Conservation (phyloP, 2,113 vertebrate species). For the Okapia johnstoni region DNA sequence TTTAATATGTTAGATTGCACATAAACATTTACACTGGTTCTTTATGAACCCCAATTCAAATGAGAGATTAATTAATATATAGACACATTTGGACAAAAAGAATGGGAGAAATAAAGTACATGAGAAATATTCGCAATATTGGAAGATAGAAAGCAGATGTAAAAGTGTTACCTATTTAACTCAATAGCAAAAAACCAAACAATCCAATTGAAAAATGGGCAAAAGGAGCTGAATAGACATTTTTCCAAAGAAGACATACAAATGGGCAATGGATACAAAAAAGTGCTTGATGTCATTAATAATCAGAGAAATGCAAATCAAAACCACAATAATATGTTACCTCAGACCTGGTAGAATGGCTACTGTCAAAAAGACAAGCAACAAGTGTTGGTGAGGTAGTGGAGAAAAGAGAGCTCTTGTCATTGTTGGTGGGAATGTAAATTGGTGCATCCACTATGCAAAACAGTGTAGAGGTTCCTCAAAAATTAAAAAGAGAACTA, state of each 20-base stretch:
- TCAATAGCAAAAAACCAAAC: background rate
- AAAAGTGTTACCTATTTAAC: background rate
- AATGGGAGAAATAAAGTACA: background rate
- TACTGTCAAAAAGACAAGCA: background rate
- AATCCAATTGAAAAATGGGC: background rate
- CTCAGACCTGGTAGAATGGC: background rate
- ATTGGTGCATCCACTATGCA: background rate
- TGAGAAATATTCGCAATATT: background rate
- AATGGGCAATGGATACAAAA: background rate
- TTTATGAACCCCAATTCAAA: background rate
- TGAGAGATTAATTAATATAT: background rate
- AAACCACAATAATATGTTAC: background rate
- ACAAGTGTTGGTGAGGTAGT: background rate
- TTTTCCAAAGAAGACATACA: background rate
- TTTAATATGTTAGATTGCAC: background rate
- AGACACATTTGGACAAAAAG: background rate
- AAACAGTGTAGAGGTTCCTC: background rate
- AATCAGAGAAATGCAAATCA: background rate
- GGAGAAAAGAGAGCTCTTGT: background rate
- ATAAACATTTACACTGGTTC: background rate
- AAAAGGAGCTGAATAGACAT: background rate
- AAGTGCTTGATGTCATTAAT: background rate
- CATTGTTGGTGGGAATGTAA: background rate
- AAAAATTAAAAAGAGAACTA: background rate
- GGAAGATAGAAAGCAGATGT: background rate